Evolutionary conservation across 2,797 vertebrate species (phyloP).

Genomic region (Gila robusta): DNA sequence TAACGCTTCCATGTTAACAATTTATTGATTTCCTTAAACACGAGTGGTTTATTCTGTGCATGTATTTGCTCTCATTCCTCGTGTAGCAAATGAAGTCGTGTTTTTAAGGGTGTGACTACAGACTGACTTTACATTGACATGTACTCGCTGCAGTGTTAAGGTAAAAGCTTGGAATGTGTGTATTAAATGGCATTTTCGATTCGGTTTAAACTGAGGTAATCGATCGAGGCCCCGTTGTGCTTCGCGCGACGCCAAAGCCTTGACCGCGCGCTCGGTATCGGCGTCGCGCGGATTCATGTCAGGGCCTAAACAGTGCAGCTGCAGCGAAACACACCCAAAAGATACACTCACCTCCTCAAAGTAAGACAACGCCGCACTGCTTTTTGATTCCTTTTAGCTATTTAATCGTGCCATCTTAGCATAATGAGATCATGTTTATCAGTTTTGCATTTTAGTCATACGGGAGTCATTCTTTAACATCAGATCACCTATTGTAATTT

Average conservation of each 20-base stretch:
- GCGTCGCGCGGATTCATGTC: slow-evolving; percentile 23
- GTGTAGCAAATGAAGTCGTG: not conserved
- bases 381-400: slow-evolving; percentile 4
- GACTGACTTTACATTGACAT: slow-evolving; percentile 1
- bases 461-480: not conserved
- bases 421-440: not conserved
- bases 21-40: not conserved
- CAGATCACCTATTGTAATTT: slow-evolving; percentile 1
- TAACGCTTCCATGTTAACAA: not conserved
- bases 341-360: slow-evolving; percentile 20
- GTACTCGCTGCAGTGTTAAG: not conserved
- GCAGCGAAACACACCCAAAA: slow-evolving; percentile 65
- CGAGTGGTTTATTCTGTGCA: not conserved
- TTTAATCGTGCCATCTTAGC: slow-evolving; percentile 3
- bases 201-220: not conserved
- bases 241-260: slow-evolving; percentile 1
- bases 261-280: not conserved
- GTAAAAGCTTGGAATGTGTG: not conserved
- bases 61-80: slow-evolving; percentile 8
- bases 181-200: not conserved
- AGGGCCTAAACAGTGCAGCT: slow-evolving; percentile 54
- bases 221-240: slow-evolving; percentile 4
- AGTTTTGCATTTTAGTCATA: not conserved
- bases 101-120: slow-evolving; percentile 7
- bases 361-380: not conserved